phyloP scores from a whole-genome alignment of 2,797 vertebrate species.

The Prionace glauca region DNA sequence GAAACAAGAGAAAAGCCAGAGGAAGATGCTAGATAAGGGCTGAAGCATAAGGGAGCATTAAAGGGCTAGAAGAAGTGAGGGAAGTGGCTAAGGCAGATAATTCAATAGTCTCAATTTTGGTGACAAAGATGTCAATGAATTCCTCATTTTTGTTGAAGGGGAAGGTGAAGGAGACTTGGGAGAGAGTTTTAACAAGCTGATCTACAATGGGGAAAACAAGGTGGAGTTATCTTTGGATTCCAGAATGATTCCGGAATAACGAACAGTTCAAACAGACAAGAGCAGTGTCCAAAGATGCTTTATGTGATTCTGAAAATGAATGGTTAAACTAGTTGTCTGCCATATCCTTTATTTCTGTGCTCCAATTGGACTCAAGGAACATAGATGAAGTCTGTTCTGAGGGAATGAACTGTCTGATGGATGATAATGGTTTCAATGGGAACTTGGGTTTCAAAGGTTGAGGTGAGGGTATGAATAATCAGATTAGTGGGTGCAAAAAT shows the following conservation, averaged over 20 bases:
- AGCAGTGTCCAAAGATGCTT: not conserved
- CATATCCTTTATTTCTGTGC: not conserved
- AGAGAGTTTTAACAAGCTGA: not conserved
- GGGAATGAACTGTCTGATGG: not conserved
- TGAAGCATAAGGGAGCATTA: not conserved
- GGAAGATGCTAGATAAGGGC: not conserved
- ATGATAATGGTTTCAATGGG: not conserved
- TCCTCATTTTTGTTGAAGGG: not conserved
- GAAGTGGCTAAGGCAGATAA: not conserved
- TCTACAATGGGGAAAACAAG: not conserved
- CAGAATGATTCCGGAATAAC: not conserved
- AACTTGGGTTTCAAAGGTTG: not conserved
- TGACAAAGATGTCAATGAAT: not conserved
- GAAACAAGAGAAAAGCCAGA: not conserved
- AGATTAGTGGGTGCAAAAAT: no score
- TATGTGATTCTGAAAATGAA: not conserved
- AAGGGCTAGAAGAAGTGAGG: not conserved
- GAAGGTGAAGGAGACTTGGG: not conserved
- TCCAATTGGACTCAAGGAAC: no score
- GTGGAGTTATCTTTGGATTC: not conserved
- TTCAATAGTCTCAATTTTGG: not conserved
- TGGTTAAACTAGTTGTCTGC: not conserved
- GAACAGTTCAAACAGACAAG: not conserved
- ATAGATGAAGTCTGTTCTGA: no score
- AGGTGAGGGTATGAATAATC: not conserved